phyloP scores from a whole-genome alignment of 92 coral and sea anemone genomes.

The Epizoanthus ramosus region DNA sequence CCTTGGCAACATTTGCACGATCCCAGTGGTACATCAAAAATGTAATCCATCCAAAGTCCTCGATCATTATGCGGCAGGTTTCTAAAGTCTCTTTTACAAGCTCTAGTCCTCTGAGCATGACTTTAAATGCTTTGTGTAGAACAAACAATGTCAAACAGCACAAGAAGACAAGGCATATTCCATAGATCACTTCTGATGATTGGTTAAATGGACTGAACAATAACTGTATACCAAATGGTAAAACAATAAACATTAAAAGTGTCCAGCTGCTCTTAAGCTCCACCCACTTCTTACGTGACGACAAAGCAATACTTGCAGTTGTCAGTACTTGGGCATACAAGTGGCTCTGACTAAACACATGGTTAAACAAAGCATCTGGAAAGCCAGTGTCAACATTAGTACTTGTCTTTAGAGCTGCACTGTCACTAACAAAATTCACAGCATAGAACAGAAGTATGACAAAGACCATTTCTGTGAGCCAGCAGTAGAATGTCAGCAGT shows the following conservation, averaged over 20 bases:
- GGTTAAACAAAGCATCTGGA: constrained; percentile 35
- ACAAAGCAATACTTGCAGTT: constrained; percentile 72
- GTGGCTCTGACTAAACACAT: constrained; percentile 65
- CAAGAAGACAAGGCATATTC: constrained; percentile 59
- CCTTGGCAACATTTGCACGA: constrained; percentile 65
- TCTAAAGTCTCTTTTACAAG: constrained; percentile 54
- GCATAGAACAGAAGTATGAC: constrained; percentile 52
- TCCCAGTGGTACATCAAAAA: constrained; percentile 71
- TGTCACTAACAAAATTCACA: constrained; percentile 44
- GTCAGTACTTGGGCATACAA: constrained; percentile 76
- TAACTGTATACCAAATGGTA: constrained; percentile 73
- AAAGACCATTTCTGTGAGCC: constrained; percentile 59
- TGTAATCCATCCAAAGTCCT: constrained; percentile 79
- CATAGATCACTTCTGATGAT: constrained; percentile 51
- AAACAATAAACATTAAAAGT: constrained; percentile 54
- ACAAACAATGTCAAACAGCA: constrained; percentile 48
- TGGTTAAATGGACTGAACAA: constrained; percentile 57
- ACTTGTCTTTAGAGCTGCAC: constrained; percentile 14
- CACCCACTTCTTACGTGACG: constrained; percentile 76
- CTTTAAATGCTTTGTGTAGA: constrained; percentile 61
- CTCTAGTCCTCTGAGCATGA: constrained; percentile 47
- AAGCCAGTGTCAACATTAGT: constrained; percentile 13
- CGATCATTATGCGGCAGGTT: constrained; percentile 48
- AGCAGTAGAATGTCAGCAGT: constrained; percentile 64
- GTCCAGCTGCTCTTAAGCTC: constrained; percentile 59